Conservation (phyloP, 2,113 vertebrate species). For the Collichthys lucidus region DNA sequence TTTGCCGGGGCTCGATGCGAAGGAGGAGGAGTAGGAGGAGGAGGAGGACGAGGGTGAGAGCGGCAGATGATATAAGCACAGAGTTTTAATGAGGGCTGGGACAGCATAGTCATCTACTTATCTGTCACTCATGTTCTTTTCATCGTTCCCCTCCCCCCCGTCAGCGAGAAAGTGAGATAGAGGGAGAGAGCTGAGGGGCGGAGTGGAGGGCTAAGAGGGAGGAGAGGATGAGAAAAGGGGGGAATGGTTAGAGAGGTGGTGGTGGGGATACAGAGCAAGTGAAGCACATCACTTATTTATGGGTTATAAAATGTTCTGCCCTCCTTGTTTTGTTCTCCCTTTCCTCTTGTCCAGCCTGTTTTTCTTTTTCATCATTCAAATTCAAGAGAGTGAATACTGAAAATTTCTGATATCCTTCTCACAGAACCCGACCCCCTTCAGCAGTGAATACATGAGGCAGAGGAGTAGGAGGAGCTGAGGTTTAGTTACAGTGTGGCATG, state of each 20-base stretch:
- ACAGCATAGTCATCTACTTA: slow-evolving; percentile 75
- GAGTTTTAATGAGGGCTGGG: slow-evolving; percentile 78
- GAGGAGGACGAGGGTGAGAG: slow-evolving; percentile 49
- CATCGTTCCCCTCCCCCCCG: slow-evolving; percentile 41
- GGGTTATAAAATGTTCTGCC: slow-evolving; percentile 50
- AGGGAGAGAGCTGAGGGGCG: slow-evolving; percentile 24
- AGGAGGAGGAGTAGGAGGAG: slow-evolving; percentile 38
- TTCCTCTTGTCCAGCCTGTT: background rate
- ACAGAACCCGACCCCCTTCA: background rate
- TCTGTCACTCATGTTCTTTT: slow-evolving; percentile 77
- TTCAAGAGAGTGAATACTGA: slow-evolving; percentile 16
- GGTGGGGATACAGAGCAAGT: background rate
- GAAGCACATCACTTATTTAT: slow-evolving; percentile 73
- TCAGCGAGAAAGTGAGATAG: slow-evolving; percentile 31
- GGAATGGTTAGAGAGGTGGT: slow-evolving; percentile 7
- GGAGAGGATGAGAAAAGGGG: slow-evolving; percentile 23
- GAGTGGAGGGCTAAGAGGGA: slow-evolving; percentile 39
- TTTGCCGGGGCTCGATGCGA: slow-evolving; percentile 53
- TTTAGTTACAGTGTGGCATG: slow-evolving; percentile 63
- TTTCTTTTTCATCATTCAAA: background rate
- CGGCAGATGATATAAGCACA: slow-evolving; percentile 59
- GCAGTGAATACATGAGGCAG: slow-evolving; percentile 23
- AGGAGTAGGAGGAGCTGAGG: slow-evolving; percentile 47
- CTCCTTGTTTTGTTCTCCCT: slow-evolving; percentile 9
- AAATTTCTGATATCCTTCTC: slow-evolving; percentile 21